A percentile compares a stretch with the other conserved stretches of the same genome.
These are phyloP conservation scores for Stichodactyla helianthus DNA, from an alignment of 64 coral and sea anemone species.

Conservation along the genomic window DNA sequence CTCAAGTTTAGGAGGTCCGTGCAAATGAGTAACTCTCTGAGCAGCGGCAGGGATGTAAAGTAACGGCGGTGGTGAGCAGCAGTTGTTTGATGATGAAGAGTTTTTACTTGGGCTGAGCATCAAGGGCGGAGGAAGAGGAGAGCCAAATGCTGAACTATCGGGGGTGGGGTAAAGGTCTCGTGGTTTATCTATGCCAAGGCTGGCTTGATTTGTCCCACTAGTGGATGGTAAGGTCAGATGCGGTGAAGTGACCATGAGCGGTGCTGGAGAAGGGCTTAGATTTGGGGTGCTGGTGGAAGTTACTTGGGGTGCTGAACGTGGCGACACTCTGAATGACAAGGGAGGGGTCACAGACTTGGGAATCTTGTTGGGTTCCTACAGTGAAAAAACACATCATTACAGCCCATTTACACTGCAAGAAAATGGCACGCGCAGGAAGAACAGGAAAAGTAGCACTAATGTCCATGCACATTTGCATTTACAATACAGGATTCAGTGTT, in stretches of 20 bases:
- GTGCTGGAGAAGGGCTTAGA: conserved; percentile 3
- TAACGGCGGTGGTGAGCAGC: conserved; percentile 70
- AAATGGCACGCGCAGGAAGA: too few relatives aligned
- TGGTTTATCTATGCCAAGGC: conserved; percentile 2
- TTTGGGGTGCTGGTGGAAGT: not conserved
- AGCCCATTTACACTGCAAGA: not conserved
- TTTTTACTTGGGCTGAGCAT: conserved; percentile 1
- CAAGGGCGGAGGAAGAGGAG: conserved; percentile 16
- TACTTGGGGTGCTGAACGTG: conserved; percentile 30
- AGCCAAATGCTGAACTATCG: conserved; percentile 9
- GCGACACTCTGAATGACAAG: conserved; percentile 37
- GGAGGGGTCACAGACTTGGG: conserved; percentile 53
- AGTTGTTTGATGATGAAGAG: conserved; percentile 11
- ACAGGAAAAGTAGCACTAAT: too few relatives aligned
- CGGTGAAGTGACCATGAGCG: not conserved
- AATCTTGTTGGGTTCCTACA: conserved; percentile 29
- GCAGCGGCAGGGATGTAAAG: conserved; percentile 85
- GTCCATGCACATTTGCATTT: too few relatives aligned
- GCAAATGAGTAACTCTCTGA: conserved; percentile 78
- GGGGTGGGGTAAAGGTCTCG: not conserved
- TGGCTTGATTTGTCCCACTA: not conserved
- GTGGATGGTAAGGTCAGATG: not conserved
- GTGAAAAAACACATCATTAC: not conserved
- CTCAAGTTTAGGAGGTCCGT: conserved; percentile 72
- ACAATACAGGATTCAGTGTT: too few relatives aligned